Percentiles rank a stretch among this genome's conserved stretches.
These are phyloP conservation scores for Drosophila ficusphila DNA, from an alignment of 1,140 invertebrate species.

Conservation along the genomic window DNA sequence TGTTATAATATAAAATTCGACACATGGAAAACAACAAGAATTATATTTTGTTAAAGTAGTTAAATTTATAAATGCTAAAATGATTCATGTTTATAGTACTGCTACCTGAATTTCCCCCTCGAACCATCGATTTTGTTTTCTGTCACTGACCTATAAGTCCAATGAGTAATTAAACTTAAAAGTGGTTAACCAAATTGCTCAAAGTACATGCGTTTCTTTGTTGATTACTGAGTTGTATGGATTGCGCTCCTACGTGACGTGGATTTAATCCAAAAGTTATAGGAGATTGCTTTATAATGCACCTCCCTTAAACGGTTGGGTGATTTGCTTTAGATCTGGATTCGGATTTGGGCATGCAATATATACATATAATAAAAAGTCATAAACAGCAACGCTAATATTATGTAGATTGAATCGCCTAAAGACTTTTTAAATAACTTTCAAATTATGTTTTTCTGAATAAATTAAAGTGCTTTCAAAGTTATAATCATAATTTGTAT, in stretches of 20 bases:
- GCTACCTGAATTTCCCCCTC: no score
- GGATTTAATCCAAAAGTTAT: conserved; percentile 1
- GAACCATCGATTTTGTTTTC: no score
- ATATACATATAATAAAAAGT: neutral
- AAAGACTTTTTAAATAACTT: no score
- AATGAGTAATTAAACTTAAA: neutral
- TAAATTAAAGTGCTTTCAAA: no score
- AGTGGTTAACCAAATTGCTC: conserved; percentile 1
- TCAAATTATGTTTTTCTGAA: no score
- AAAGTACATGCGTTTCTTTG: neutral
- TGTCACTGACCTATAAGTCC: conserved; percentile 2
- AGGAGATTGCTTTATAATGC: neutral
- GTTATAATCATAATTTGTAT: no score
- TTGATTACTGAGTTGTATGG: neutral
- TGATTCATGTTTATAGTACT: neutral
- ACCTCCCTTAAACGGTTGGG: neutral
- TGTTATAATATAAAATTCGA: neutral
- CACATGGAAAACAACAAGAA: neutral
- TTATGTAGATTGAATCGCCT: no score
- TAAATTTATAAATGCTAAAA: no score
- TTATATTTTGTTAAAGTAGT: neutral
- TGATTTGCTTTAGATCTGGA: neutral
- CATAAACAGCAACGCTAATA: no score
- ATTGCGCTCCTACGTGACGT: conserved; percentile 2
- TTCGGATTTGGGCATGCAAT: neutral